Conservation (phyloP, 2,113 vertebrate species). For the Rhinogobius similis region DNA sequence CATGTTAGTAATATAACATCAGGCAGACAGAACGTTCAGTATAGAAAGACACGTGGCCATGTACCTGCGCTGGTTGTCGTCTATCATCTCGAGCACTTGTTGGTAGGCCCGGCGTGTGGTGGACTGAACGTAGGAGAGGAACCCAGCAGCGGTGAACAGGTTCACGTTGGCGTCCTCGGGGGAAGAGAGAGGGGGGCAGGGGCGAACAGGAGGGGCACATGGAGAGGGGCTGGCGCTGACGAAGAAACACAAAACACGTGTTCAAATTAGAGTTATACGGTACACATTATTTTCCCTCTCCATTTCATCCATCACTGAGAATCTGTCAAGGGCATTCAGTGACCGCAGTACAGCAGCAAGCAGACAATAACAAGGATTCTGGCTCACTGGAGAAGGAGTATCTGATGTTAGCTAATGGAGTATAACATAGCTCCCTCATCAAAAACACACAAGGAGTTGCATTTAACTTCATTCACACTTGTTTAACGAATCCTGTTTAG, state of each 20-base stretch:
- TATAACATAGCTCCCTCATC: no score
- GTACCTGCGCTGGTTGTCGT: conserved; percentile 90
- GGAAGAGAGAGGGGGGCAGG: conserved; percentile 82
- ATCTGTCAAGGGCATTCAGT: background rate
- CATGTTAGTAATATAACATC: background rate
- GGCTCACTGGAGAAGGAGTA: no score
- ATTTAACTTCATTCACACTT: no score
- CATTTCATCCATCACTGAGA: background rate
- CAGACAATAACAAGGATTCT: no score
- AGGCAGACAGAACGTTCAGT: background rate
- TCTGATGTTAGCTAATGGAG: no score
- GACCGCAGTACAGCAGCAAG: background rate
- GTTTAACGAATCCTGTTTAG: no score
- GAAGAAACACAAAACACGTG: conserved; percentile 65
- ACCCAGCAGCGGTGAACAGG: conserved; percentile 88
- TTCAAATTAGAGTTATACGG: background rate
- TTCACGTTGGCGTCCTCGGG: conserved; percentile 88
- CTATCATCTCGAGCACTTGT: conserved; percentile 93
- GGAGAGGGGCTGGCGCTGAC: conserved; percentile 76
- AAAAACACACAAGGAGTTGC: no score
- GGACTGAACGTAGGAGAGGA: conserved; percentile 93
- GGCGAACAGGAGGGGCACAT: conserved; percentile 82
- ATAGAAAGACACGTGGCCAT: background rate
- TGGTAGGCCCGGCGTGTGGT: conserved; percentile 96
- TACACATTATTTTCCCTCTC: background rate